Evolutionary conservation across 2,888 invertebrate species (phyloP).

Genomic region (Apamea epomidion): DNA sequence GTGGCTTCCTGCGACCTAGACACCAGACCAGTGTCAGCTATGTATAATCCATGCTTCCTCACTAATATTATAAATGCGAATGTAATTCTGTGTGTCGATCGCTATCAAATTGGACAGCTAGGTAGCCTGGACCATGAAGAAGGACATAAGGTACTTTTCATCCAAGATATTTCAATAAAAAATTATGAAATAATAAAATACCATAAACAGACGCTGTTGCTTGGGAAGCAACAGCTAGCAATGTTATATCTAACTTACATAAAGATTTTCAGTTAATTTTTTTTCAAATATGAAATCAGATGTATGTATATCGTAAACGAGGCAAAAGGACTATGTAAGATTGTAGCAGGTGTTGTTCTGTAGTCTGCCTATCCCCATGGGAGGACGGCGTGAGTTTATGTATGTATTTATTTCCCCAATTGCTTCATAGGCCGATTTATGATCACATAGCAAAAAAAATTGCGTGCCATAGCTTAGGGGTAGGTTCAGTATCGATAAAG

Average conservation of each 20-base stretch:
- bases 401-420: not conserved
- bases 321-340: not conserved
- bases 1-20: no score
- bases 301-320: not conserved
- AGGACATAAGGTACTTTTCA: not conserved
- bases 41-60: not conserved
- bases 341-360: not conserved
- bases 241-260: not conserved
- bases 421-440: conserved; percentile 19
- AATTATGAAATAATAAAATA: not conserved
- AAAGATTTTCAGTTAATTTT: not conserved
- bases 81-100: not conserved
- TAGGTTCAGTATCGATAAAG: no score
- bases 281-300: not conserved
- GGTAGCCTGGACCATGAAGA: not conserved
- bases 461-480: no score
- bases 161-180: not conserved
- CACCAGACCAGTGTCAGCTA: no score
- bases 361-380: not conserved
- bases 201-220: not conserved
- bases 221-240: not conserved
- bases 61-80: not conserved
- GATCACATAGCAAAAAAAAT: conserved; percentile 2
- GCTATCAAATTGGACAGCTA: not conserved
- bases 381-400: not conserved